Conservation (phyloP, 2,113 vertebrate genomes). For the Larimichthys polyactis region DNA sequence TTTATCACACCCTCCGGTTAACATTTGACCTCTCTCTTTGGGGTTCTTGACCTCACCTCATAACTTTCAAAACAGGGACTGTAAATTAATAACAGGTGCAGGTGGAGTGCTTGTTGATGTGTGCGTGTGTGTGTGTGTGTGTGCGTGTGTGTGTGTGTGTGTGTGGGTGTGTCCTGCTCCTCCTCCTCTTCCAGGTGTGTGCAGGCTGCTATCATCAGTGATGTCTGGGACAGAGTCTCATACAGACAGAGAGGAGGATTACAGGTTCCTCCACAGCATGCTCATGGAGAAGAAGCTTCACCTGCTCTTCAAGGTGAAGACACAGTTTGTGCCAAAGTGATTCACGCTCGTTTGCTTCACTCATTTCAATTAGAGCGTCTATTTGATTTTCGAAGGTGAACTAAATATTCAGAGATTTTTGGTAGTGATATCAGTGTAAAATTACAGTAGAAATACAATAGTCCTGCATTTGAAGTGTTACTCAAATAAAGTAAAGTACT, state of each 20-base stretch:
- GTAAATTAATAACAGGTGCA: slow-evolving; percentile 38
- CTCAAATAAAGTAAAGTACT: background rate
- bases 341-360: background rate
- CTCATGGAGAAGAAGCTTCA: slow-evolving; percentile 82
- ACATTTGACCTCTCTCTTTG: slow-evolving; percentile 29
- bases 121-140: background rate
- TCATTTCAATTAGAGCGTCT: background rate
- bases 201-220: slow-evolving; percentile 54
- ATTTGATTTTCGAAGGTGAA: background rate
- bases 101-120: slow-evolving; percentile 16
- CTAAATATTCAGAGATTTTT: background rate
- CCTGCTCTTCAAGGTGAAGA: slow-evolving; percentile 80
- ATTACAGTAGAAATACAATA: too few relatives aligned
- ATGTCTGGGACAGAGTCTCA: slow-evolving; percentile 71
- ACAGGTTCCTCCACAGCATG: slow-evolving; percentile 82
- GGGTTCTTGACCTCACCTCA: slow-evolving; percentile 16
- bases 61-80: slow-evolving; percentile 8
- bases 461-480: background rate
- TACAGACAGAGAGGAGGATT: slow-evolving; percentile 79
- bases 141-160: too few relatives aligned
- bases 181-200: slow-evolving; percentile 53
- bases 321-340: background rate
- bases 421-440: background rate
- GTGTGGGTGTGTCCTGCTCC: slow-evolving; percentile 3
- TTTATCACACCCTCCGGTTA: slow-evolving; percentile 30